These are phyloP conservation scores for Antechinus flavipes DNA, from an alignment of 2,113 vertebrate genomes.

Conservation along the genomic window DNA sequence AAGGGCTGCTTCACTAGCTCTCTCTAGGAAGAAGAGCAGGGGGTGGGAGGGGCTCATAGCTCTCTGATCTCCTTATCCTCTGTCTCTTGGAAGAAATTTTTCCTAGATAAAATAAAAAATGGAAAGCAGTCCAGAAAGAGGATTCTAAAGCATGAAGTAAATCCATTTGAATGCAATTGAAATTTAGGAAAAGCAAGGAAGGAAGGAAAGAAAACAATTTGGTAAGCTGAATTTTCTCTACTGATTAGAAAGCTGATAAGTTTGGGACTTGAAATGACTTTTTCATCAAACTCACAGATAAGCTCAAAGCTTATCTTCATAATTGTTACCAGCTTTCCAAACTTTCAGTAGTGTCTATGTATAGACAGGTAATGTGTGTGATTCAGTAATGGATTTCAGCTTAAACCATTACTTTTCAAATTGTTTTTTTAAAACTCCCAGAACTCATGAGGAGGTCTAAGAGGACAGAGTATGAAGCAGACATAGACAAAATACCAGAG, in stretches of 20 bases:
- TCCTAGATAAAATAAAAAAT: neutral
- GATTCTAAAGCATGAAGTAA: neutral
- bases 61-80: neutral
- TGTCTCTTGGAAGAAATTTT: neutral
- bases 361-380: neutral
- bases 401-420: neutral
- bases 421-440: neutral
- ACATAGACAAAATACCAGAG: neutral
- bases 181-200: neutral
- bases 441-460: neutral
- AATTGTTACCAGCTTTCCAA: neutral
- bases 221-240: neutral
- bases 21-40: neutral
- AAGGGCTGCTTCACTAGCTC: neutral
- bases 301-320: neutral
- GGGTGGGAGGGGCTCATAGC: neutral
- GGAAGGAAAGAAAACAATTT: neutral
- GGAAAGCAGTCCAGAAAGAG: neutral
- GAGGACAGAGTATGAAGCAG: neutral
- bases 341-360: neutral
- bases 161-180: neutral
- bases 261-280: neutral
- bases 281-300: neutral
- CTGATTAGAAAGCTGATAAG: neutral
- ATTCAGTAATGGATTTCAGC: neutral